Conservation (phyloP, 2,888 invertebrate genomes). For the Thera britannica region DNA sequence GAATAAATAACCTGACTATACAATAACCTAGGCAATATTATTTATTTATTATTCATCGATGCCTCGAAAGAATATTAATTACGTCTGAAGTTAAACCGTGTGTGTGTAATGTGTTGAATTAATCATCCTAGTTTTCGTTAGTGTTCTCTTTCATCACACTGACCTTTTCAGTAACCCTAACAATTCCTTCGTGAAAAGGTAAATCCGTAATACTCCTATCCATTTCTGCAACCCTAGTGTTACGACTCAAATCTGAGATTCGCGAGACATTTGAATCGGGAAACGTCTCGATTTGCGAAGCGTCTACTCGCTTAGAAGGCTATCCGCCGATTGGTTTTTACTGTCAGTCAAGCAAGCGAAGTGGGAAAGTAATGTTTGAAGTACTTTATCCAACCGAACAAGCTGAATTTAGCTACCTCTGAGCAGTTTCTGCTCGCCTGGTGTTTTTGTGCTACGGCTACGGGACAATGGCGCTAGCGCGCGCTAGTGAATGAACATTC, state of each 20-base stretch:
- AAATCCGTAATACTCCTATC: constrained; percentile 34
- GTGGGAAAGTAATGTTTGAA: constrained; percentile 15
- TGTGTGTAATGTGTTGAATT: no score
- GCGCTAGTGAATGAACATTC: constrained; percentile 15
- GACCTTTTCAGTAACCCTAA: constrained; percentile 9
- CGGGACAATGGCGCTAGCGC: constrained; percentile 36
- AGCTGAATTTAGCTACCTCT: constrained; percentile 27
- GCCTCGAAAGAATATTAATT: no score
- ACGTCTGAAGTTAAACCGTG: no score
- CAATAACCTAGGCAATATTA: no score
- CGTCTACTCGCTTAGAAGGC: constrained; percentile 55
- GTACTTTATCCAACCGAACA: neutral
- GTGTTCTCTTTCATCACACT: neutral
- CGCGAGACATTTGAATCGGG: constrained; percentile 54
- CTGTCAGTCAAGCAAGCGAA: constrained; percentile 26
- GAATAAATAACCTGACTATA: no score
- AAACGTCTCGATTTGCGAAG: constrained; percentile 46
- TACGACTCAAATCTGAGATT: constrained; percentile 51
- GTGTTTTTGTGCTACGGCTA: constrained; percentile 33
- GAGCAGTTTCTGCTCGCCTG: constrained; percentile 34
- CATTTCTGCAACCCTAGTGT: constrained; percentile 60
- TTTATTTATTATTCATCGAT: no score
- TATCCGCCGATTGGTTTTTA: constrained; percentile 48
- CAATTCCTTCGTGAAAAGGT: neutral
- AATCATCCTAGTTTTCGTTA: no score